Conservation (phyloP, 2,888 invertebrate species). For the Gerris lacustris region DNA sequence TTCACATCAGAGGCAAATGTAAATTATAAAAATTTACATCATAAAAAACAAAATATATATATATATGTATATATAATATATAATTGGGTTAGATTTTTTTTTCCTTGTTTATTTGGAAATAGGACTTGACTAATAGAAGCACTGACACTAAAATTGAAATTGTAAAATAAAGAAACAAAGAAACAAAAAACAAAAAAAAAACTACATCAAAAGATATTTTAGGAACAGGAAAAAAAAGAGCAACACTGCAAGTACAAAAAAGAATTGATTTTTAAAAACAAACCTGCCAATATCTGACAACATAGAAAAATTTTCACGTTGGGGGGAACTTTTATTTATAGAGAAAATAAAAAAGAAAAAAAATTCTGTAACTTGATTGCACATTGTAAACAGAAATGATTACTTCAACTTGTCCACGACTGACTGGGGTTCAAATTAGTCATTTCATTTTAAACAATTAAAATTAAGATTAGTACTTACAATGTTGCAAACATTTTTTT, state of each 20-base stretch:
- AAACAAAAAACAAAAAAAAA: not conserved
- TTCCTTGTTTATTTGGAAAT: too few relatives aligned
- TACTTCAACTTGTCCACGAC: constrained; percentile 31
- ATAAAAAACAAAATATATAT: too few relatives aligned
- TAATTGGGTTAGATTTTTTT: too few relatives aligned
- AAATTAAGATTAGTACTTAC: constrained; percentile 25
- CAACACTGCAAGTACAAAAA: constrained; percentile 30
- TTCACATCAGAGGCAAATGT: too few relatives aligned
- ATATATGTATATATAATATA: too few relatives aligned
- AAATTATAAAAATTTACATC: too few relatives aligned
- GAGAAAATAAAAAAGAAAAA: not conserved
- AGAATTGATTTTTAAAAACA: constrained; percentile 23
- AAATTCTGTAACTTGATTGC: not conserved
- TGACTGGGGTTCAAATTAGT: constrained; percentile 7
- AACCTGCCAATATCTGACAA: constrained; percentile 26
- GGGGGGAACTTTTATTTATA: constrained; percentile 11
- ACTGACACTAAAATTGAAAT: not conserved
- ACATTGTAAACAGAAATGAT: constrained; percentile 23
- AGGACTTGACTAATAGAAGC: too few relatives aligned
- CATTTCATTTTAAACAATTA: constrained; percentile 4
- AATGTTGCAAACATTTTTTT: constrained; percentile 26
- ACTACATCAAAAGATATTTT: not conserved
- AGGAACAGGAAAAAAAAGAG: constrained; percentile 10
- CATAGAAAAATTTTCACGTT: constrained; percentile 17
- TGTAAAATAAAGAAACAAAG: not conserved